These are phyloP conservation scores for Garra rufa DNA, from an alignment of 2,113 vertebrate species.

Conservation along the genomic window DNA sequence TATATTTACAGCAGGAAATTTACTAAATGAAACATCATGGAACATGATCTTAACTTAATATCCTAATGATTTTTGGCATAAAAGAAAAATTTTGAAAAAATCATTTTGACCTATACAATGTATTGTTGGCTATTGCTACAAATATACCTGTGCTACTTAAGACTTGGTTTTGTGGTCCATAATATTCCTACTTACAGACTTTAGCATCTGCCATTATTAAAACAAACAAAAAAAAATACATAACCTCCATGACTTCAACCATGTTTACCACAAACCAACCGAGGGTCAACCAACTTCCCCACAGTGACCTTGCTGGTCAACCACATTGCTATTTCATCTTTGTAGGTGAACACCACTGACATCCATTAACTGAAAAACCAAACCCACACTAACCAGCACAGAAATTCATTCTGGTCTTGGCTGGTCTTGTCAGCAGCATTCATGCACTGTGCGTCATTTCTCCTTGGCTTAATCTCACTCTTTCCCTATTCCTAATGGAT, in stretches of 20 bases:
- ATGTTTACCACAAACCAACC: neutral
- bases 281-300: neutral
- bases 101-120: no score
- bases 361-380: neutral
- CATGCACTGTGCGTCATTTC: conserved; percentile 22
- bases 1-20: no score
- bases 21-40: no score
- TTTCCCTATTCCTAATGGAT: neutral
- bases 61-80: no score
- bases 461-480: neutral
- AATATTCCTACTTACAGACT: neutral
- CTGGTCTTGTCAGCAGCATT: neutral
- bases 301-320: neutral
- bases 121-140: no score
- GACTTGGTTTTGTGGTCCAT: no score
- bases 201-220: neutral
- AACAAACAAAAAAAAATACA: neutral
- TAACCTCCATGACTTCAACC: neutral
- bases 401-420: neutral
- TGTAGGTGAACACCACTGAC: neutral
- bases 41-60: no score
- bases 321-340: neutral
- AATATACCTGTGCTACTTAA: no score
- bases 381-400: neutral
- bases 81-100: no score